phyloP scores from a whole-genome alignment of 2,113 vertebrate species.

The Amazona guildingii region DNA sequence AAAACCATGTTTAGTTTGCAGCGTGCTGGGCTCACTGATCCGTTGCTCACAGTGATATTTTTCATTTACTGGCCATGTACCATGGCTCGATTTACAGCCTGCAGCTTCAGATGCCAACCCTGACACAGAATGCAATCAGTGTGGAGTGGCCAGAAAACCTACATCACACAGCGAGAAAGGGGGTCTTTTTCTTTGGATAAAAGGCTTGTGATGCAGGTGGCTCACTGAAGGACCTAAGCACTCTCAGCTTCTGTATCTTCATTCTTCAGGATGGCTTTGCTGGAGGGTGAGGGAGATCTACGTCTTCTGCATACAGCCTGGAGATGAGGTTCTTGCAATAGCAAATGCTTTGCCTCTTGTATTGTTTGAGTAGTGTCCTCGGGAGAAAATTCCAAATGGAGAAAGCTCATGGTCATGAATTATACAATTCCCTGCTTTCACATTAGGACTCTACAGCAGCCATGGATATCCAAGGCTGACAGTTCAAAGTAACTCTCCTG shows the following conservation, averaged over 20 bases:
- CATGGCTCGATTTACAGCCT: neutral
- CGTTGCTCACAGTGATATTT: neutral
- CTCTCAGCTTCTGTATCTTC: neutral
- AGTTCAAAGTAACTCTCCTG: neutral
- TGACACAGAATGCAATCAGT: neutral
- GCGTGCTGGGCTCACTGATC: neutral
- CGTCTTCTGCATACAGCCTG: neutral
- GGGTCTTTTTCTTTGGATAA: neutral
- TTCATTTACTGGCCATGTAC: neutral
- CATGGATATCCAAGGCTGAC: neutral
- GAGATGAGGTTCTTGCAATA: neutral
- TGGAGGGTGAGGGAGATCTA: neutral
- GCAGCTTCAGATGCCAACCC: neutral
- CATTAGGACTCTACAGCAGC: neutral
- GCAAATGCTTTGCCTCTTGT: neutral
- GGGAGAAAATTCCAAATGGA: neutral
- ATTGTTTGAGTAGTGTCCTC: neutral
- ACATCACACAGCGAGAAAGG: accelerated
- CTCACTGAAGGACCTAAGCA: accelerated
- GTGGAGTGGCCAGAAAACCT: neutral
- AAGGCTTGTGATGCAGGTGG: neutral
- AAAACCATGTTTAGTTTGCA: neutral
- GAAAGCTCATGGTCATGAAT: neutral
- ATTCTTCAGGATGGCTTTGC: neutral
- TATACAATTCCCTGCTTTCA: neutral